These are phyloP conservation scores for Dasysyrphus albostriatus DNA, from an alignment of 2,888 invertebrate genomes.

Conservation along the genomic window DNA sequence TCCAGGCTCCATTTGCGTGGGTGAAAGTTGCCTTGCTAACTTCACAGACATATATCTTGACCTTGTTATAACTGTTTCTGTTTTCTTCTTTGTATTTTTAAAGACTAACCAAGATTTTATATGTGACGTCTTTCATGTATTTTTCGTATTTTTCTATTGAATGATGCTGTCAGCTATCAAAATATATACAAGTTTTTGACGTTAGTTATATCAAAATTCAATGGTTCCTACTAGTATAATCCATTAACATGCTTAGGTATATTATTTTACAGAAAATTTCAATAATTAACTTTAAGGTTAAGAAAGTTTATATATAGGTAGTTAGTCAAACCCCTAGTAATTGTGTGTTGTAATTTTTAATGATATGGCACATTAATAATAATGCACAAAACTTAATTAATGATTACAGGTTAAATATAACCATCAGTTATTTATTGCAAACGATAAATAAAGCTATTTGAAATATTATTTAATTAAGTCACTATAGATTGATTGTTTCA, in stretches of 20 bases:
- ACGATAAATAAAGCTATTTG: slow-evolving; percentile 5
- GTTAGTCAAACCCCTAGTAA: background rate
- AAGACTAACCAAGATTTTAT: no score
- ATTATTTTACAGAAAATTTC: background rate
- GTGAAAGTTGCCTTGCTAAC: no score
- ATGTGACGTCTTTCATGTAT: no score
- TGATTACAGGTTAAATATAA: background rate
- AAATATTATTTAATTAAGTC: slow-evolving; percentile 7
- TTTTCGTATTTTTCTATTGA: no score
- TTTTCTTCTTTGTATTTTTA: no score
- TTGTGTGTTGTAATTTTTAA: slow-evolving; percentile 1
- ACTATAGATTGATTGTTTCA: background rate
- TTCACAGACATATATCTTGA: no score
- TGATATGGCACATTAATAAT: background rate
- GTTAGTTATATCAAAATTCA: background rate
- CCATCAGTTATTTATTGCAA: slow-evolving; percentile 13
- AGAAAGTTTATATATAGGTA: background rate
- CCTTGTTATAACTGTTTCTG: no score
- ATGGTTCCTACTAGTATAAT: background rate
- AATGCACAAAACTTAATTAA: background rate
- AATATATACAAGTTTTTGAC: background rate
- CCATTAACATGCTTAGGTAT: background rate
- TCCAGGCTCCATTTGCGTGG: no score
- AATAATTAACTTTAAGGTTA: background rate
- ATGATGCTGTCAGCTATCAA: no score